Evolutionary conservation across 2,888 invertebrate genomes (phyloP), one percentile per base, ranked within the genome.

Genomic region (Diploptera punctata): DNA sequence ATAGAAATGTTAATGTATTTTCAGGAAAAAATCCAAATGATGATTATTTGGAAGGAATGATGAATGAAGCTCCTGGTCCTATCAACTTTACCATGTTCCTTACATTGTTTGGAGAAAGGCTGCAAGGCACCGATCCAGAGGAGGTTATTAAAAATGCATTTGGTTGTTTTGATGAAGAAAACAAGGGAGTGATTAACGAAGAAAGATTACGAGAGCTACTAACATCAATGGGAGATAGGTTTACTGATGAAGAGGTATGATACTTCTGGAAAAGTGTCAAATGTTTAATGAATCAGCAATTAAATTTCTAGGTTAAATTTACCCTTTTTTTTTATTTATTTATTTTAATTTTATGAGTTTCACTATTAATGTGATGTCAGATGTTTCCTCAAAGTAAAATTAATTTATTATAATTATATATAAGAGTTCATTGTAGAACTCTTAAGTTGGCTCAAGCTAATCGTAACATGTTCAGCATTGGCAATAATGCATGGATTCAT

Each of bases 31-130:
- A 97, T 82, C 98, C 98, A 1, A 94, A 93, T 10, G 99, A 99
- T 80, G 95, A 96, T 31, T 98, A 98, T 81, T 84, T 99, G 75
- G 99, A 99, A 78, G 93, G 89, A 52, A 99, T 99, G 99, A 98
- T 99, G 95, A 96, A 93, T 80, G 98, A 98, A 84, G 99, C 99
- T 1, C 98, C 99, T 0, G 98, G 98, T 1, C 98, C 98, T 10
- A 98, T 99, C 77, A 99, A 99, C 83, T 99, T 99, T 82, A 99
- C 99, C 43, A 99, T 99, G 99, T 99, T 99, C 83, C 86, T 99
- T 67, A 99, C 99, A 0, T 87, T 99, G 77, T 99, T 99, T 81
- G 99, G 99, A 10, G 99, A 99, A 83, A 92, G 98, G 71, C 88
- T 99, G 70, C 99, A 99, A 83, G 99, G 99, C 47, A 99, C 99